Evolutionary conservation across 2,797 vertebrate genomes (phyloP), one percentile per base, ranked within the genome.

Genomic region (Myripristis jacobus): DNA sequence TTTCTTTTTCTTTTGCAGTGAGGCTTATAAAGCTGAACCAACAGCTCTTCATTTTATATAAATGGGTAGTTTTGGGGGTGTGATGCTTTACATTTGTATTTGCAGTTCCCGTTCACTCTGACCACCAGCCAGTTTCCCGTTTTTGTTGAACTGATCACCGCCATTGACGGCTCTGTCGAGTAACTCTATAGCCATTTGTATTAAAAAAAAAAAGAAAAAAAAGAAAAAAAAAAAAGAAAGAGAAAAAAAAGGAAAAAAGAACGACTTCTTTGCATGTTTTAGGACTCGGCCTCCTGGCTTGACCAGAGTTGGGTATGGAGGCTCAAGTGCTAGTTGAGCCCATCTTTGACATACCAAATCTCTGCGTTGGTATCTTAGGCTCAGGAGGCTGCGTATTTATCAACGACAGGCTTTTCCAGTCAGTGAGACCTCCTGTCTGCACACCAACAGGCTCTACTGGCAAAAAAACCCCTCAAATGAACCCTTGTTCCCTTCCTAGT

Each of bases 61-160:
- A 79, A 47, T 77, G 62, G 70, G 38, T 83, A 62, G 51, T 59
- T 77, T 88, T 59, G 48, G 63, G 57, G 55, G 8, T 57, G 54
- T 72, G 55, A 57, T 67, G 47, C 41, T 86, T 86, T 79, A 66
- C 66, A 65, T 52, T 66, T 44, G 38, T 56, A 52, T 74, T 63
- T 74, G 11, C 52, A 50, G 66, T 44, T 76, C 75, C 65, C 60
- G 72, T 74, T 73, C 54, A 51, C 29, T 79, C 91, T 94, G 93
- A 93, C 87, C 89, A 90, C 77, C 86, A 70, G 90, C 92, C 91
- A 89, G 91, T 89, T 89, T 89, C 89, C 66, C 80, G 81, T 79
- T 88, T 81, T 81, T 65, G 68, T 75, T 91, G 76, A 81, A 62
- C 64, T 77, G 57, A 67, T 83, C 65, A 55, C 66, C 46, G 64